Evolutionary conservation across 2,797 vertebrate genomes (phyloP).

Genomic region (Morelia viridis): DNA sequence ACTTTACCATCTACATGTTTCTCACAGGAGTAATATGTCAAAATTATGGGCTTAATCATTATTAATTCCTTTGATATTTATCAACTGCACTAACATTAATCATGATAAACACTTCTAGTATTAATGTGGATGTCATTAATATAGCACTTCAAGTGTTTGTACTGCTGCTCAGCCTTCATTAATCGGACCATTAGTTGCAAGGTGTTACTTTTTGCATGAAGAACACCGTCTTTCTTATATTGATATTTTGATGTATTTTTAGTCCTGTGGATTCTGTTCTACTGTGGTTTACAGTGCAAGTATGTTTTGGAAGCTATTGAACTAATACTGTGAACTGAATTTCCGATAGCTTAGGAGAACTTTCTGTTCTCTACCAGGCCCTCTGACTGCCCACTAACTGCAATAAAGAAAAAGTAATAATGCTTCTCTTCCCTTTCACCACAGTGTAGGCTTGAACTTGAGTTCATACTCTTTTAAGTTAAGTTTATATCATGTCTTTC

Average conservation of each 20-base stretch:
- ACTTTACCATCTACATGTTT: constrained; percentile 32
- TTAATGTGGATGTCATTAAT: constrained; percentile 38
- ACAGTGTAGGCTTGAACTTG: too few relatives aligned
- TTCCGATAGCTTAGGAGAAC: too few relatives aligned
- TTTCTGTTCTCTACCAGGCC: too few relatives aligned
- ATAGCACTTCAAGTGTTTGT: constrained; percentile 32
- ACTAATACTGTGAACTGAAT: background rate
- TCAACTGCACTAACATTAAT: constrained; percentile 58
- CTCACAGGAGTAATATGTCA: constrained; percentile 42
- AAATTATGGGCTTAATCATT: constrained; percentile 49
- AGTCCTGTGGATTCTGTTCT: background rate
- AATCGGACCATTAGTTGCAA: constrained; percentile 44
- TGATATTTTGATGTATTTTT: background rate
- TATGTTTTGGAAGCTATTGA: background rate
- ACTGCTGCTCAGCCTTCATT: constrained; percentile 47
- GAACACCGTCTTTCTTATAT: background rate
- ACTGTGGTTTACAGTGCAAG: background rate
- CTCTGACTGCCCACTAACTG: too few relatives aligned
- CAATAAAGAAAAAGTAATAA: too few relatives aligned
- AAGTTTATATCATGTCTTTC: too few relatives aligned
- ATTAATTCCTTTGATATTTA: constrained; percentile 56
- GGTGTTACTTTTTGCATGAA: constrained; percentile 24
- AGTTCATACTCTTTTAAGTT: too few relatives aligned
- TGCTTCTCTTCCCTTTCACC: too few relatives aligned
- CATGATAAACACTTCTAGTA: constrained; percentile 47